phyloP scores from a whole-genome alignment of 1,140 invertebrate species.

The Muscidifurax raptorellus region DNA sequence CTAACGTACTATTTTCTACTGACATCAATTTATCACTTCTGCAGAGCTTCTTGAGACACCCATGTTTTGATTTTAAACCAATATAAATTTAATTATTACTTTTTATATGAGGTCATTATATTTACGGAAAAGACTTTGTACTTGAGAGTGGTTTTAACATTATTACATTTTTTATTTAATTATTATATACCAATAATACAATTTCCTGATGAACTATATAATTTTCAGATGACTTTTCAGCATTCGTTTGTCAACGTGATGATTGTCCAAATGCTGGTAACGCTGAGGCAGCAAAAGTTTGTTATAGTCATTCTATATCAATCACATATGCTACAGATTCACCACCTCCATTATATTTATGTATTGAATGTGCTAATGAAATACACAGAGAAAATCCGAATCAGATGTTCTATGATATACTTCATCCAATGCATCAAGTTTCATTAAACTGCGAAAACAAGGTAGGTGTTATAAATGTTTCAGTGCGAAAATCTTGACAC shows the following conservation, averaged over 20 bases:
- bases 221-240: conserved; percentile 80
- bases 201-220: background rate
- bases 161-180: too few relatives aligned
- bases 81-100: too few relatives aligned
- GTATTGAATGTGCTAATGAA: conserved; percentile 96
- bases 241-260: conserved; percentile 90
- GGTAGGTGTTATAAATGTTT: conserved; percentile 74
- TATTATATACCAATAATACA: too few relatives aligned
- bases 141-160: too few relatives aligned
- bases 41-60: too few relatives aligned
- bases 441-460: conserved; percentile 98
- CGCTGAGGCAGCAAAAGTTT: conserved; percentile 93
- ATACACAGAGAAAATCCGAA: conserved; percentile 89
- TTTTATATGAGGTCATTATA: too few relatives aligned
- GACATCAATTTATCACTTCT: too few relatives aligned
- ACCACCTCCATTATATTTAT: conserved; percentile 96
- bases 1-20: too few relatives aligned
- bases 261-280: conserved; percentile 88
- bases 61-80: too few relatives aligned
- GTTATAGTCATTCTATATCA: conserved; percentile 90
- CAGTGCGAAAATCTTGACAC: too few relatives aligned
- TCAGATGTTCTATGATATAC: conserved; percentile 92
- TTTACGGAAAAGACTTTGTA: too few relatives aligned
- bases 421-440: conserved; percentile 96
- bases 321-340: conserved; percentile 89